Base-by-base conservation (phyloP, 2,888 invertebrate species). In the Liodrosophila aerea region DNA sequence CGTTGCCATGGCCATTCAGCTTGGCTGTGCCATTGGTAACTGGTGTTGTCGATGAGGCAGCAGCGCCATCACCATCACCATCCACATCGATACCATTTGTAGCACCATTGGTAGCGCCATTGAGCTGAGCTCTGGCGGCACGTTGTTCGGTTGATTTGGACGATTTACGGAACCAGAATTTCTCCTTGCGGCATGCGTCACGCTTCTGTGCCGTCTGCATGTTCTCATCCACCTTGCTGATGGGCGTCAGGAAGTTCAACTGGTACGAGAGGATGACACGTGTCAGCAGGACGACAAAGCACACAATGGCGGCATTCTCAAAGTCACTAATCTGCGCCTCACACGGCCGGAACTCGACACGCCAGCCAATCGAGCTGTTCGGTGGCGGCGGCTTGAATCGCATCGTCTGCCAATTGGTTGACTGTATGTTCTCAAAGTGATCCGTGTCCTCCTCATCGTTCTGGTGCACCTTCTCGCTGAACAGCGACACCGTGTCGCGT, bases 341-440 rank as follows among this genome's bases (percentile, higher is more conserved):
- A 89, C 99, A 99, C 36, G 99, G 99, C 22, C 99, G 94, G 92
- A 99, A 99, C 92, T 99, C 99, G 0, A 99, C 99, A 73, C 99
- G 93, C 99, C 99, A 99, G 31, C 99, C 99, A 86, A 99, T 99
- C 45, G 96, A 92, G 7, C 97, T 97, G 89, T 97, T 95, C 0
- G 98, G 97, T 16, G 98, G 98, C 37, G 99, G 99, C 27, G 98
- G 98, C 91, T 99, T 99, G 91, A 99, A 99, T 34, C 98, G 92
- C 98, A 99, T 98, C 29, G 98, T 98, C 91, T 99, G 98, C 99
- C 99, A 99, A 91, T 99, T 99, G 22, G 99, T 99, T 0, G 98
- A 98, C 89, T 99, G 98, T 76, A 99, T 98, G 89, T 99, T 99
- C 96, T 99, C 99, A 91, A 99, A 99, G 90, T 99, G 99, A 90